Evolutionary conservation across 2,888 invertebrate genomes (phyloP).

Genomic region (Thalpophila matura): DNA sequence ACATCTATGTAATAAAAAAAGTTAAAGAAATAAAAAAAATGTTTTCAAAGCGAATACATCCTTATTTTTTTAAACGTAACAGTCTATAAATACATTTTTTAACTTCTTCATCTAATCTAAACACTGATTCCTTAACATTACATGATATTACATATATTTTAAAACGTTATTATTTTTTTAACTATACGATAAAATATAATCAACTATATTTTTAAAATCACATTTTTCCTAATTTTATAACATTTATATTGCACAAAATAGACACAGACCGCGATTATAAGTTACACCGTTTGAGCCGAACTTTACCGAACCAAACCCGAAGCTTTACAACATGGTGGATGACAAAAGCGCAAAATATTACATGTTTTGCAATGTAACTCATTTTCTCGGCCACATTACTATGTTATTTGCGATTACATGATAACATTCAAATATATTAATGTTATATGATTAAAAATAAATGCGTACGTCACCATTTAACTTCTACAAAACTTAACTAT

Average conservation of each 20-base stretch:
- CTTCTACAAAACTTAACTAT: constrained; percentile 14
- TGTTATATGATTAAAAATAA: constrained; percentile 60
- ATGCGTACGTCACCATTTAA: constrained; percentile 24
- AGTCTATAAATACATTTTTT: constrained; percentile 81
- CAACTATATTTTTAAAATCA: constrained; percentile 89
- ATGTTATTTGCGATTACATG: constrained; percentile 57
- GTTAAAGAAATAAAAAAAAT: constrained; percentile 22
- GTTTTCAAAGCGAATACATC: constrained; percentile 61
- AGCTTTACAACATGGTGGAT: constrained; percentile 66
- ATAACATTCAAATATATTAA: constrained; percentile 59
- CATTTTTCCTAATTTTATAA: constrained; percentile 88
- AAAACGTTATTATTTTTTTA: constrained; percentile 80
- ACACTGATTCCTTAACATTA: constrained; percentile 83
- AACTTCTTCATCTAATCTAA: constrained; percentile 80
- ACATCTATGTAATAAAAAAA: constrained; percentile 51
- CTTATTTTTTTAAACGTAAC: constrained; percentile 71
- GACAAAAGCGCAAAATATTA: constrained; percentile 67
- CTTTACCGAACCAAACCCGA: constrained; percentile 60
- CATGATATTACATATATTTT: constrained; percentile 85
- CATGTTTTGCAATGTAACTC: constrained; percentile 57
- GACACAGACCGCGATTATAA: constrained; percentile 78
- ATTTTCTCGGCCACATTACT: constrained; percentile 52
- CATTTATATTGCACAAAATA: constrained; percentile 87
- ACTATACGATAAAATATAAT: constrained; percentile 86
- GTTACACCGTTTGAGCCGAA: constrained; percentile 69